Conservation (phyloP, 2,113 vertebrate genomes). For the Corythaixoides concolor region DNA sequence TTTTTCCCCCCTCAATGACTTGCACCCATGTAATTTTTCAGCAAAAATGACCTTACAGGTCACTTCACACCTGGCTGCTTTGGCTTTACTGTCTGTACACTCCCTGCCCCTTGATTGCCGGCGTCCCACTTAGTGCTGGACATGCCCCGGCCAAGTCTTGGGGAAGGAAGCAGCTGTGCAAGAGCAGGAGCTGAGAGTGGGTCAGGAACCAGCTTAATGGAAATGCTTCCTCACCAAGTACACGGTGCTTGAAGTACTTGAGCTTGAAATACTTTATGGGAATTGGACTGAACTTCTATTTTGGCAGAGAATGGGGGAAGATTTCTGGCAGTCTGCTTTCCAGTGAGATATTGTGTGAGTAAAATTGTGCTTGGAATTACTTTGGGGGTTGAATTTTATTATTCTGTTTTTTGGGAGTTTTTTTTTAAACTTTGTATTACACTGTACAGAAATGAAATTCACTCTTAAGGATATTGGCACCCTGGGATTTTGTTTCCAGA, state of each 20-base stretch:
- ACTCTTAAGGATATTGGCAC: background rate
- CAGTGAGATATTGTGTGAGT: background rate
- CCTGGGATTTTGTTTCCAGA: background rate
- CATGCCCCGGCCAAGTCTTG: background rate
- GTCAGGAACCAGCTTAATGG: background rate
- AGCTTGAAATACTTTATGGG: background rate
- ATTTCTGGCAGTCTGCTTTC: slow-evolving; percentile 5
- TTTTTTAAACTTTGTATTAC: background rate
- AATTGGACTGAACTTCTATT: background rate
- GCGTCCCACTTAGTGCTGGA: background rate
- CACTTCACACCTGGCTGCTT: background rate
- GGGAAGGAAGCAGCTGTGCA: background rate
- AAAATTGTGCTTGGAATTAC: background rate
- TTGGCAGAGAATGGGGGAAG: background rate
- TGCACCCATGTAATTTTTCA: background rate
- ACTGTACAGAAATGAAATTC: background rate
- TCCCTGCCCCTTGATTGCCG: background rate
- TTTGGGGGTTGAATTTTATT: background rate
- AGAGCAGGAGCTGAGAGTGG: background rate
- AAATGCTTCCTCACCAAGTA: background rate
- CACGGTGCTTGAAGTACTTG: background rate
- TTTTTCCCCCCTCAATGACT: fast-evolving
- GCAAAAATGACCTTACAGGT: background rate
- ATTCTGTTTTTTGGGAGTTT: background rate
- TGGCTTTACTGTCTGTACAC: background rate